Evolutionary conservation across 2,113 vertebrate genomes (phyloP), one percentile per base, ranked within the genome.

Genomic region (Zosterops japonicus): DNA sequence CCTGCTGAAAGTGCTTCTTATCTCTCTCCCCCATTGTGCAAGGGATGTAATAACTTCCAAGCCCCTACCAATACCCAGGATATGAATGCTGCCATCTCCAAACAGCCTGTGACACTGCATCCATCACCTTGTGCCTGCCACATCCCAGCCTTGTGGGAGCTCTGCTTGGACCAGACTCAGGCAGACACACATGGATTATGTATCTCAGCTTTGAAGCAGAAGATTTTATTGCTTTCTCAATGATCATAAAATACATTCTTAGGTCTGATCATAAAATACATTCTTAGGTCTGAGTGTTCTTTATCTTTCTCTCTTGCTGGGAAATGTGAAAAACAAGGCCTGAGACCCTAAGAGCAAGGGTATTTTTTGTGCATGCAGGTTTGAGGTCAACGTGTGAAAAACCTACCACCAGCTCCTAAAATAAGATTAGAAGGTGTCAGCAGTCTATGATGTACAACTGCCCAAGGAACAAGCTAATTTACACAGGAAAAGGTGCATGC

Each of bases 1-100:
- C 39, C 76, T 55, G 69, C 60, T 65, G 78, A 74, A 94, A 87
- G 44, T 13, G 50, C 33, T 96, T 49, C 84, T 95, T 95, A 84
- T 90, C 85, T 87, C 74, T 71, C 69, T 70, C 47, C 72, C 69
- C 69, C 90, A 39, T 47, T 74, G 84, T 95, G 77, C 72, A 71
- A 74, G 56, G 60, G 57, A 94, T 78, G 52, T 84, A 91, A 83
- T 67, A 81, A 75, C 69, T 71, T 75, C 52, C 72, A 70, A 95
- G 52, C 56, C 39, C 29, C 87, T 82, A 35, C 65, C 2, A 3
- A 87, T 39, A 47, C 4, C 65, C 77, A 47, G n/a, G 65, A 78
- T 78, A 50, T 6, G 4, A 89, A 67, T 8, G 3, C 35, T 36
- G 19, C 47, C 1, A 2, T 33, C 77, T 87, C 84, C 64, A 49